Evolutionary conservation across 2,888 invertebrate species (phyloP).

Genomic region (Caenorhabditis becei): DNA sequence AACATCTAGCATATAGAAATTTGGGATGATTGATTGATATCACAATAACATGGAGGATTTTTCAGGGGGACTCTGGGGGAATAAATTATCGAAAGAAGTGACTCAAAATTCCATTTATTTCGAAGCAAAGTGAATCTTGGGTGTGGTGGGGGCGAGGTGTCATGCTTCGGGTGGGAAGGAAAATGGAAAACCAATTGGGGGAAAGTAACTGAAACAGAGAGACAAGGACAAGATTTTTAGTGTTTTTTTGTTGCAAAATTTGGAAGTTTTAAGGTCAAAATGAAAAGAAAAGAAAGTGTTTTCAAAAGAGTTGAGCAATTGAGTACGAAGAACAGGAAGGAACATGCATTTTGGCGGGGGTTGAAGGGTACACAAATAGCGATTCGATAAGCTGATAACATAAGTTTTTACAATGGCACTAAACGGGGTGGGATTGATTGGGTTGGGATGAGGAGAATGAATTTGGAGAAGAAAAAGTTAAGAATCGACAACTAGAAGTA

Average conservation of each 20-base stretch:
- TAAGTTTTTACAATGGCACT: constrained; percentile 38
- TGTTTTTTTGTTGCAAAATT: constrained; percentile 33
- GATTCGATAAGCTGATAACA: background rate
- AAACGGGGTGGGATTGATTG: constrained; percentile 20
- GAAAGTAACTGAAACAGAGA: constrained; percentile 44
- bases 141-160: background rate
- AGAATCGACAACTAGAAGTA: constrained; percentile 75
- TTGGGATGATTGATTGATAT: constrained; percentile 4
- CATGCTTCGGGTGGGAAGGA: constrained; percentile 17
- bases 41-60: background rate
- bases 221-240: constrained; percentile 46
- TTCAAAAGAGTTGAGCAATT: constrained; percentile 52
- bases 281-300: background rate
- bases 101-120: background rate
- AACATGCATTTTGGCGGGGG: constrained; percentile 55
- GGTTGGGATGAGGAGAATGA: background rate
- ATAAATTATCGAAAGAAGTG: constrained; percentile 44
- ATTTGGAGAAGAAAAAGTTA: background rate
- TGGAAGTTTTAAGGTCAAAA: background rate
- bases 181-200: constrained; percentile 11
- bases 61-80: background rate
- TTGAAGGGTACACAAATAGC: background rate
- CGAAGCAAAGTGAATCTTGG: background rate
- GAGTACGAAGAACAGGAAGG: constrained; percentile 35
- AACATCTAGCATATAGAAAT: constrained; percentile 28